Evolutionary conservation across 2,113 vertebrate species (phyloP).

Genomic region (Nothoprocta pentlandii): DNA sequence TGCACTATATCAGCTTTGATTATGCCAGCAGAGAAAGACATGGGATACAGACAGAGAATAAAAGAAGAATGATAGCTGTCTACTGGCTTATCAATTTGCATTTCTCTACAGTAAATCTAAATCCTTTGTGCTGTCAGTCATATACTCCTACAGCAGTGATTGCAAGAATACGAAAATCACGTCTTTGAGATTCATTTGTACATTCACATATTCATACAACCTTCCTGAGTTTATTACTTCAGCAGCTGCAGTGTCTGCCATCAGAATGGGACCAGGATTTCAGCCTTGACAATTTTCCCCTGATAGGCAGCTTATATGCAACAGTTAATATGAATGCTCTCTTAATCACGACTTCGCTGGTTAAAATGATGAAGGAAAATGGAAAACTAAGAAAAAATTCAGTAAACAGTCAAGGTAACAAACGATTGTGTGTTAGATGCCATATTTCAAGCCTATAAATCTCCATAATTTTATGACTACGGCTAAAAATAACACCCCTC

Average conservation of each 20-base stretch:
- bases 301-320: neutral
- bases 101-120: constrained; percentile 53
- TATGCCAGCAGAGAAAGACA: constrained; percentile 21
- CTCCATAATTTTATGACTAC: neutral
- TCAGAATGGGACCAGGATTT: neutral
- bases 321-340: neutral
- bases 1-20: constrained; percentile 31
- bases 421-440: neutral
- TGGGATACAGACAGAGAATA: constrained; percentile 33
- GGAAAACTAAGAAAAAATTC: neutral
- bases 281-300: neutral
- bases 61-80: constrained; percentile 49
- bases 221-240: neutral
- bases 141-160: neutral
- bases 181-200: constrained; percentile 7
- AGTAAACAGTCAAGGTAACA: constrained; percentile 30
- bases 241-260: neutral
- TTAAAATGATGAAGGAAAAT: neutral
- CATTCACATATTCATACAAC: neutral
- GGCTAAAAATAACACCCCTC: constrained; percentile 20
- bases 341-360: neutral
- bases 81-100: constrained; percentile 65
- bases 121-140: constrained; percentile 59
- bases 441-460: constrained; percentile 19
- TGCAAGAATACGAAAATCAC: constrained; percentile 37